Conservation (phyloP, 2,113 vertebrate genomes). For the Oncorhynchus nerka region DNA sequence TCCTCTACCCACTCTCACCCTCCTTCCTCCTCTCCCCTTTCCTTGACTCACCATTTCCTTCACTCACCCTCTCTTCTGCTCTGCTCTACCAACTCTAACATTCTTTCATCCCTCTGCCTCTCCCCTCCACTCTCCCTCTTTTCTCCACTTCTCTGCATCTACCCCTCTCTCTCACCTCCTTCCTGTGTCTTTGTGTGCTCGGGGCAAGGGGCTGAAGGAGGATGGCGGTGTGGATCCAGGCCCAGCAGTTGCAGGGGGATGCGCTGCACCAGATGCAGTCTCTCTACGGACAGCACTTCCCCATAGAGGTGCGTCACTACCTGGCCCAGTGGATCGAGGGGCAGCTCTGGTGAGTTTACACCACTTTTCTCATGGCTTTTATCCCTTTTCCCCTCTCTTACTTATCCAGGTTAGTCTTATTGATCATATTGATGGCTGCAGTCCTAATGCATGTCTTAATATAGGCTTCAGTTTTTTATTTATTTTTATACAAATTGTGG, state of each 20-base stretch:
- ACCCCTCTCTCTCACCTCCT: too few species aligned
- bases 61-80: too few species aligned
- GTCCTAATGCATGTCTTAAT: too few species aligned
- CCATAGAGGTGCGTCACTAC: conserved; percentile 94
- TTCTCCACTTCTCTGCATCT: too few species aligned
- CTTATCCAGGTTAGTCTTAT: too few species aligned
- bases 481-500: too few species aligned
- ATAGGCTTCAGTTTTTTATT: too few species aligned
- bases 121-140: neutral
- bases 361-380: neutral
- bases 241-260: conserved; percentile 92
- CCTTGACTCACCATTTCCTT: too few species aligned
- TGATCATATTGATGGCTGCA: too few species aligned
- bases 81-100: too few species aligned
- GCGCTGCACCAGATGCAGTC: conserved; percentile 93
- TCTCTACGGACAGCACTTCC: conserved; percentile 91
- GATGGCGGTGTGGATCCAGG: conserved; percentile 95
- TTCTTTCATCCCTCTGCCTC: neutral
- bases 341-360: conserved; percentile 79
- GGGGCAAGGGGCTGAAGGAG: conserved; percentile 27
- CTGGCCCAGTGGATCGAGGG: conserved; percentile 91
- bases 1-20: neutral
- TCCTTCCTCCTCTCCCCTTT: neutral
- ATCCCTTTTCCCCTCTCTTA: too few species aligned
- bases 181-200: neutral